Evolutionary conservation across 1,140 invertebrate species (phyloP).

Genomic region (Nomia melanderi): DNA sequence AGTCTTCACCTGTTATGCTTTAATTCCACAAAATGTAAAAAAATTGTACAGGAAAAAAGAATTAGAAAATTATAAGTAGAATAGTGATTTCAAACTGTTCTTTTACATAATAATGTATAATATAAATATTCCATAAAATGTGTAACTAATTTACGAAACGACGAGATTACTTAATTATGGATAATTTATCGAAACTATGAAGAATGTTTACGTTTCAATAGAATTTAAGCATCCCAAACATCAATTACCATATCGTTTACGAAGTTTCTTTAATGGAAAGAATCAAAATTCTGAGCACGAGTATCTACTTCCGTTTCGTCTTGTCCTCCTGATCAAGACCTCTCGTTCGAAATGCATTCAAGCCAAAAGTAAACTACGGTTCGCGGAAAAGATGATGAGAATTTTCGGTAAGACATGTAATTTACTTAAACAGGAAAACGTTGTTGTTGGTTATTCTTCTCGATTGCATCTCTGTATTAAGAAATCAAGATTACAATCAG

Average conservation of each 20-base stretch:
- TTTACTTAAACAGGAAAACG: no score
- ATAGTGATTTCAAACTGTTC: no score
- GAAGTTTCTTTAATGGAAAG: conserved; percentile 1
- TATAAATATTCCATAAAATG: no score
- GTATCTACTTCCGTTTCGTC: conserved; percentile 22
- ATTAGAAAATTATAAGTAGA: no score
- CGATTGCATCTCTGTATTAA: no score
- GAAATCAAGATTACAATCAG: not conserved
- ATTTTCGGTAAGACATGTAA: not conserved
- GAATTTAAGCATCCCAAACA: not conserved
- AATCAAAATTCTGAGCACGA: conserved; percentile 1
- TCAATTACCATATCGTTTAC: conserved; percentile 30
- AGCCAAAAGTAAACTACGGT: not conserved
- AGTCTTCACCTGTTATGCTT: no score
- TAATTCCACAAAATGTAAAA: no score
- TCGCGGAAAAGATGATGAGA: not conserved
- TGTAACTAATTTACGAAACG: no score
- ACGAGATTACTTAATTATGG: no score
- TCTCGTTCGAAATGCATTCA: not conserved
- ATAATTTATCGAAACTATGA: not conserved
- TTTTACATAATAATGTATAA: no score
- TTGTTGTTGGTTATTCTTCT: no score
- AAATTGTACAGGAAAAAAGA: no score
- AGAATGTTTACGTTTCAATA: not conserved
- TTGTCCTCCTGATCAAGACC: not conserved